phyloP scores from a whole-genome alignment of 2,888 invertebrate genomes.

The Apamea monoglypha region DNA sequence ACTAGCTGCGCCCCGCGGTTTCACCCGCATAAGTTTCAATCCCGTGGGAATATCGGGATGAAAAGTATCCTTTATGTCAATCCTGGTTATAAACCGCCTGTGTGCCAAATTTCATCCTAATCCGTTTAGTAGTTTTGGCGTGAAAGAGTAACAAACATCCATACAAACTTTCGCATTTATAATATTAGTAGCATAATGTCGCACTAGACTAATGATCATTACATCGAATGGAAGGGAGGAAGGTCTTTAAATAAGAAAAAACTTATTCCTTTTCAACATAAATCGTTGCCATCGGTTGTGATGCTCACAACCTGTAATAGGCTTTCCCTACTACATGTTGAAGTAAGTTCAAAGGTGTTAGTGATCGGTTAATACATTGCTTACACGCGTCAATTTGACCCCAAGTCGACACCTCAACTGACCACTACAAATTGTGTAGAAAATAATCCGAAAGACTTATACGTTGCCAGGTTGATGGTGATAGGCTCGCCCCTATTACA shows the following conservation, averaged over 20 bases:
- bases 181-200: no score
- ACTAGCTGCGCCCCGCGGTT: no score
- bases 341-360: conserved; percentile 44
- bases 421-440: conserved; percentile 14
- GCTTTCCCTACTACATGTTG: conserved; percentile 9
- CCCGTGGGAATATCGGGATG: no score
- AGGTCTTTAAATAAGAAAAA: background rate
- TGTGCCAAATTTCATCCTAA: no score
- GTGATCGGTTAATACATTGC: conserved; percentile 41
- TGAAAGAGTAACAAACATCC: no score
- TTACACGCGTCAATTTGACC: conserved; percentile 44
- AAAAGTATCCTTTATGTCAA: no score
- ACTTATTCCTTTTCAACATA: background rate
- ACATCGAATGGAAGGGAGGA: background rate
- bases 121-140: no score
- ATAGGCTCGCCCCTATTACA: background rate
- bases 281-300: background rate
- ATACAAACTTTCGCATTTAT: no score
- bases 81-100: no score
- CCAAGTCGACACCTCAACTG: conserved; percentile 18
- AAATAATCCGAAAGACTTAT: background rate
- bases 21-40: no score
- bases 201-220: background rate
- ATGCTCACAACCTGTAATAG: background rate
- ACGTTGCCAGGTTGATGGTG: background rate